phyloP scores from a whole-genome alignment of 2,113 vertebrate species.

The Syngnathoides biaculeatus region DNA sequence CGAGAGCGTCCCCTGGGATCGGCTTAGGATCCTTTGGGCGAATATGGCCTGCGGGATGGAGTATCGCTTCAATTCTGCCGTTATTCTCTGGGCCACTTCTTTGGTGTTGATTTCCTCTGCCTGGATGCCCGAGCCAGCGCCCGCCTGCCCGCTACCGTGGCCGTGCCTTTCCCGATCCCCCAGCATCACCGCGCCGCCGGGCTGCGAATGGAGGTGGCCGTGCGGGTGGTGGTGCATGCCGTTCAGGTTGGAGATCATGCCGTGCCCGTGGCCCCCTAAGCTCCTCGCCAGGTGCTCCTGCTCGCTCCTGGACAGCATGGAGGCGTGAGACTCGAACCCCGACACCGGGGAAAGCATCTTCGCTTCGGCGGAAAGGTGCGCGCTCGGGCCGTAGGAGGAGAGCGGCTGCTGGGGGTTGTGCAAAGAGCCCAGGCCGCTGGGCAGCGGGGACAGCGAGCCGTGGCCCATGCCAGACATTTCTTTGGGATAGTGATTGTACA shows the following conservation, averaged over 20 bases:
- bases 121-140: conserved; percentile 76
- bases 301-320: conserved; percentile 88
- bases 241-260: conserved; percentile 86
- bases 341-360: conserved; percentile 88
- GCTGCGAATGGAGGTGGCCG: conserved; percentile 82
- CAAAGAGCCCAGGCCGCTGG: conserved; percentile 87
- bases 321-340: conserved; percentile 90
- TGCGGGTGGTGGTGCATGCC: conserved; percentile 86
- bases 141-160: conserved; percentile 73
- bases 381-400: conserved; percentile 82
- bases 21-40: conserved; percentile 94
- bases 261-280: conserved; percentile 81
- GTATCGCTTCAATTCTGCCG: conserved; percentile 94
- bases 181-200: conserved; percentile 77
- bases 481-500: conserved; percentile 94
- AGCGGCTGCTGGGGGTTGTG: conserved; percentile 90
- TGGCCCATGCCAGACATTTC: conserved; percentile 93
- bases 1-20: conserved; percentile 94
- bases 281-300: conserved; percentile 89
- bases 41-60: conserved; percentile 98
- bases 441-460: conserved; percentile 85
- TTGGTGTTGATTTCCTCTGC: conserved; percentile 98
- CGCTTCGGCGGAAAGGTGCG: conserved; percentile 82
- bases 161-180: conserved; percentile 79
- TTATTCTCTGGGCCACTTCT: conserved; percentile 96